Percentiles rank a stretch among this genome's conserved stretches.
Conservation (phyloP, 2,888 invertebrate genomes). For the Eupeodes luniger region DNA sequence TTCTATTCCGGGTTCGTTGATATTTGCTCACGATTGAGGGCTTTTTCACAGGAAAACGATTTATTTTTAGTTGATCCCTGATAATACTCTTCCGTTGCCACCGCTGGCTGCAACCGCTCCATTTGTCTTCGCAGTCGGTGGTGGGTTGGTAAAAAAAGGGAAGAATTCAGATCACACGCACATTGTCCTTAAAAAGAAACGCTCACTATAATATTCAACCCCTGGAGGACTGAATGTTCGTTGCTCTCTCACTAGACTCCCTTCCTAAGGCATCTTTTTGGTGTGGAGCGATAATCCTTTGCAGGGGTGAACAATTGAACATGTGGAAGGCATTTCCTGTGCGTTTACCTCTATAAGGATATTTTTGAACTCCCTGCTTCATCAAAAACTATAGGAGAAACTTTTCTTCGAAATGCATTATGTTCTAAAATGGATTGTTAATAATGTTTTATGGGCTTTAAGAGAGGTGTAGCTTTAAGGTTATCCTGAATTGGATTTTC, state of each 20-base stretch:
- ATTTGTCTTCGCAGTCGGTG: not conserved
- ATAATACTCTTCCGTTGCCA: slow-evolving; percentile 24
- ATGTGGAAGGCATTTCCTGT: slow-evolving; percentile 27
- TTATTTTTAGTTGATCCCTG: slow-evolving; percentile 57
- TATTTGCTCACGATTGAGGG: slow-evolving; percentile 44
- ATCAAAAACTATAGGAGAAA: slow-evolving; percentile 5
- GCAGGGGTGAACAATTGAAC: slow-evolving; percentile 27
- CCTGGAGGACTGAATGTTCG: not conserved
- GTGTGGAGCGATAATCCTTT: slow-evolving; percentile 47
- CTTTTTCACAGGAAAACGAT: slow-evolving; percentile 24
- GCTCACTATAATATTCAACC: slow-evolving; percentile 35
- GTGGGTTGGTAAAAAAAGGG: not conserved
- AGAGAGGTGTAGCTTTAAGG: slow-evolving; percentile 32
- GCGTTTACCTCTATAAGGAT: not conserved
- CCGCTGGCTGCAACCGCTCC: not conserved
- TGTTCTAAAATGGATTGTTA: slow-evolving; percentile 59
- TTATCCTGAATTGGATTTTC: not conserved
- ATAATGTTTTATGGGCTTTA: slow-evolving; percentile 57
- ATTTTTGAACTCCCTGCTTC: not conserved
- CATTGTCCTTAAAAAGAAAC: slow-evolving; percentile 37
- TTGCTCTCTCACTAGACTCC: not conserved
- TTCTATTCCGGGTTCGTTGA: slow-evolving; percentile 55
- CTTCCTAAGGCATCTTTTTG: not conserved
- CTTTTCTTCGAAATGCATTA: slow-evolving; percentile 39
- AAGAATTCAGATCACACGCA: slow-evolving; percentile 32